These are phyloP conservation scores for Naja naja DNA, from an alignment of 2,113 vertebrate genomes.

Conservation along the genomic window DNA sequence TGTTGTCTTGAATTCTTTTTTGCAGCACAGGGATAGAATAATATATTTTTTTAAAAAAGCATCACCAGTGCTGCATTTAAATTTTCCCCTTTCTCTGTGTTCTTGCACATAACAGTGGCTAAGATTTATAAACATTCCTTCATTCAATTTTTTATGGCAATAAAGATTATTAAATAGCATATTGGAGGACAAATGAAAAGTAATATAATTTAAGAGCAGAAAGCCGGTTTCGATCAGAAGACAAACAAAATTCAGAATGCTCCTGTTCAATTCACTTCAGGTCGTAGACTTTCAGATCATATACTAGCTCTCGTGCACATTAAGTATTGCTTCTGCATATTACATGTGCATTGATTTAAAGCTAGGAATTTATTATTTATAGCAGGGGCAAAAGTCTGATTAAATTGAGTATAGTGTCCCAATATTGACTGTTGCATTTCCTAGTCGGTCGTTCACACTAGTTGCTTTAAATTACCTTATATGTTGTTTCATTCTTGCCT, in stretches of 20 bases:
- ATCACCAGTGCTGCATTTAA: neutral
- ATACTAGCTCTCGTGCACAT: neutral
- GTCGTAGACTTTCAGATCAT: constrained; percentile 25
- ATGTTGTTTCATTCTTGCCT: neutral
- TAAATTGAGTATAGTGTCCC: neutral
- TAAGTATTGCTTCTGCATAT: constrained; percentile 4
- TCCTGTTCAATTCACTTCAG: rapidly evolving
- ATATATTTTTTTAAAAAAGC: neutral
- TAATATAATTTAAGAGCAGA: neutral
- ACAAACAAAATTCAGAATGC: neutral
- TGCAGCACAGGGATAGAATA: neutral
- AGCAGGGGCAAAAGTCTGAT: neutral
- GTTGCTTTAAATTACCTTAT: neutral
- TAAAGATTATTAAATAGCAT: neutral
- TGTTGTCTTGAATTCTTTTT: neutral
- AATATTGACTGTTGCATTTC: neutral
- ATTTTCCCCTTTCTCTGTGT: neutral
- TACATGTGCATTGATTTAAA: neutral
- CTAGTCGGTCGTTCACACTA: neutral
- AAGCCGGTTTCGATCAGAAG: neutral
- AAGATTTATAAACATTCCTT: neutral
- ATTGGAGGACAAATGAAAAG: constrained; percentile 1
- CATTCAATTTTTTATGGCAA: neutral
- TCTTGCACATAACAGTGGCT: neutral
- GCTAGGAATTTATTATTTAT: neutral